Conservation (phyloP, 2,113 vertebrate genomes). For the Azemiops feae region DNA sequence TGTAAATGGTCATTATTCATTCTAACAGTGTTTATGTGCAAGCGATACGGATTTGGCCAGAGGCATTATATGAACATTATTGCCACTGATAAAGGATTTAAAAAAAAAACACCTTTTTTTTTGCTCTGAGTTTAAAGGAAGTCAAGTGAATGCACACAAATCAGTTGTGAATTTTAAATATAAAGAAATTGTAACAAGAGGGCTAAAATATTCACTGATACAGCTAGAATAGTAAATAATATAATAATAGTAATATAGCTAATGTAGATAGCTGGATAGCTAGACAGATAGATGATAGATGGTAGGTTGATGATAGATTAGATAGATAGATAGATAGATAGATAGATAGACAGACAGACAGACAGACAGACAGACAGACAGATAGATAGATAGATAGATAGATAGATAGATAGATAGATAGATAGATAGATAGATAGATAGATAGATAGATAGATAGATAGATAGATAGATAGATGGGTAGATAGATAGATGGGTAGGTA, state of each 20-base stretch:
- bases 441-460: no score
- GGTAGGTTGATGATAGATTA: no score
- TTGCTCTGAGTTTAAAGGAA: neutral
- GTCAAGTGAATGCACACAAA: conserved; percentile 22
- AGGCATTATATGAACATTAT: conserved; percentile 40
- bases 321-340: no score
- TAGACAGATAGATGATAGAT: neutral
- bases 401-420: no score
- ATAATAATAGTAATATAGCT: neutral
- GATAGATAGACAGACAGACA: no score
- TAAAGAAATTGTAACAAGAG: neutral
- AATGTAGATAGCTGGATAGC: neutral
- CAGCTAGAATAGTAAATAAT: neutral
- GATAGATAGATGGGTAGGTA: no score
- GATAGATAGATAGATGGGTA: no score
- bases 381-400: neutral
- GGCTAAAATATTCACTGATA: neutral
- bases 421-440: no score
- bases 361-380: no score
- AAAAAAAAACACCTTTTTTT: neutral
- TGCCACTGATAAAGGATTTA: accelerated
- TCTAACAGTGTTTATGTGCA: conserved; percentile 44
- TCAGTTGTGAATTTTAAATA: neutral
- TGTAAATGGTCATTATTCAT: conserved; percentile 61
- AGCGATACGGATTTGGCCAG: conserved; percentile 56